Evolutionary conservation across 2,888 invertebrate species (phyloP), one percentile per base, ranked within the genome.

Genomic region (Lithosia quadra): DNA sequence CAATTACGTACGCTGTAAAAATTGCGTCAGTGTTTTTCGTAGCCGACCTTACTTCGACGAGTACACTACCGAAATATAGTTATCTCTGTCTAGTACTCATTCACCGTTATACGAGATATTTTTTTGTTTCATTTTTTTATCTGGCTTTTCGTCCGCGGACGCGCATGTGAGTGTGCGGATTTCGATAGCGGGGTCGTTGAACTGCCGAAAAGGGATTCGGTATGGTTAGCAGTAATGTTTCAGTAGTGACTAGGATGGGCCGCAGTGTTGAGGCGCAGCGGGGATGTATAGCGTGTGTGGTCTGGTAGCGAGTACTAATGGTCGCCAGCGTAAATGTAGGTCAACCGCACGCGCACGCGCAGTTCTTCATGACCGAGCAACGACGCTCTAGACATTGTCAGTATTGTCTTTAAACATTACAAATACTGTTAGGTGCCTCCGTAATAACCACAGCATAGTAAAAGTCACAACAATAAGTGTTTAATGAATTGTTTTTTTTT

Each of bases 1-100:
- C 92, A 93, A 94, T 94, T 94, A 93, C 93, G 93, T 91, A 91
- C 93, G 90, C 90, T 92, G 92, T 94, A 94, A 95, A 95, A 95
- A 94, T 95, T 94, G 94, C 95, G 93, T 94, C 93, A 94, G 94
- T 94, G 90, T 93, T 94, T 94, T 94, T 94, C 92, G 92, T 92
- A 84, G 92, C 83, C 93, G 93, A 94, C 92, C 93, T 94, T 93
- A 94, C 88, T 83, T 90, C 84, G 85, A 82, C 84, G 90, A 88
- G 90, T 88, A 86, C 86, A 83, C 87, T 76, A 88, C 92, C 94
- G 87, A 94, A 94, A 94, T 94, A 94, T 92, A 90, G 90, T 93
- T 91, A 92, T 95, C 94, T 94, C 95, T 92, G 89, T 94, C 94
- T 92, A 80, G 83, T 91, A 86, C 89, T 93, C 89, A 91, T 93